phyloP scores from a whole-genome alignment of 2,888 invertebrate species.

The Drosophila emarginata region DNA sequence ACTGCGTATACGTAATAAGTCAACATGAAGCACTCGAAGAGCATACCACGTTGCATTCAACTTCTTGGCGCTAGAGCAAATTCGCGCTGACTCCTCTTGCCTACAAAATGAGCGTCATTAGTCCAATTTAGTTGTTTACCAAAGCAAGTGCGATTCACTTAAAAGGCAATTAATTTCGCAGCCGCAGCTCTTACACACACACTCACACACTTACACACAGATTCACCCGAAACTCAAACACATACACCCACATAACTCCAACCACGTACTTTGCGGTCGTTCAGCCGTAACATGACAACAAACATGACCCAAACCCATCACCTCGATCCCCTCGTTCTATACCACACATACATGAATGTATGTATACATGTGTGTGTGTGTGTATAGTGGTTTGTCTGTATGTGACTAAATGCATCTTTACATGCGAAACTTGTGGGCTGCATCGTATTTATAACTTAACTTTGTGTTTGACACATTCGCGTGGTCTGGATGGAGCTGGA shows the following conservation, averaged over 20 bases:
- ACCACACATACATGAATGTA: conserved; percentile 12
- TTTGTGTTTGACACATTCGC: conserved; percentile 73
- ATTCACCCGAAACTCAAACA: not conserved
- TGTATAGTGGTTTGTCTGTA: conserved; percentile 1
- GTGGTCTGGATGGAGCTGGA: conserved; percentile 49
- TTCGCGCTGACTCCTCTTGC: conserved; percentile 40
- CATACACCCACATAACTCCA: conserved; percentile 15
- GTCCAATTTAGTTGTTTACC: conserved; percentile 79
- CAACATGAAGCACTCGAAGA: conserved; percentile 47
- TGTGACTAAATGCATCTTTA: conserved; percentile 9
- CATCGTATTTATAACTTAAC: conserved; percentile 76
- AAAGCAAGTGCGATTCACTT: conserved; percentile 80
- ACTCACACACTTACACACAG: not conserved
- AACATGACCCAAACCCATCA: conserved; percentile 52
- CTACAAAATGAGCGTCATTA: conserved; percentile 78
- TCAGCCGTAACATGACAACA: conserved; percentile 78
- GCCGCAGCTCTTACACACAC: conserved; percentile 48
- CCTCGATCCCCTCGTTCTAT: conserved; percentile 10
- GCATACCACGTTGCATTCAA: conserved; percentile 29
- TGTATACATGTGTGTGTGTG: conserved; percentile 12
- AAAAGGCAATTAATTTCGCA: conserved; percentile 82
- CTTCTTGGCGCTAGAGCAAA: conserved; percentile 16
- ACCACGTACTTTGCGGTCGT: conserved; percentile 80
- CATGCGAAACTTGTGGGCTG: conserved; percentile 35
- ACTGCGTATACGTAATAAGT: conserved; percentile 68